Evolutionary conservation across 2,888 invertebrate genomes (phyloP).

Genomic region (Stenoptilia bipunctidactyla): DNA sequence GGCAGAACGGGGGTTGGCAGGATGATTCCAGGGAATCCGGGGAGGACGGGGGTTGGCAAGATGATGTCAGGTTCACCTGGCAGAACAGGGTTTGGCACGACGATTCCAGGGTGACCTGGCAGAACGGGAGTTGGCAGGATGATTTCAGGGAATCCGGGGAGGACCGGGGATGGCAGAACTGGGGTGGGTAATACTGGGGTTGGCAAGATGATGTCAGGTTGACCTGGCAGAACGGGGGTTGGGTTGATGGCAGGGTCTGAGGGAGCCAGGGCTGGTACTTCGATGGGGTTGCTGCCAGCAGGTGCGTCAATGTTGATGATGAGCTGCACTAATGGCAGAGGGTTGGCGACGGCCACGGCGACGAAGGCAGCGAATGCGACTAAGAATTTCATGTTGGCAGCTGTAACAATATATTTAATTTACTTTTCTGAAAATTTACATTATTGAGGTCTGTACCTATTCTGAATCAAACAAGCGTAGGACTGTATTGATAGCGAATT

Average conservation of each 20-base stretch:
- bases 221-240: not conserved
- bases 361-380: slow-evolving; percentile 29
- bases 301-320: slow-evolving; percentile 33
- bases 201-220: slow-evolving; percentile 3
- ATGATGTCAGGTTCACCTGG: slow-evolving; percentile 4
- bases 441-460: too few relatives aligned
- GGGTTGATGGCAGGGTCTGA: too few relatives aligned
- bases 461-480: too few relatives aligned
- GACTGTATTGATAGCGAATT: too few relatives aligned
- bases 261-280: not conserved
- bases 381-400: slow-evolving; percentile 30
- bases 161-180: slow-evolving; percentile 2
- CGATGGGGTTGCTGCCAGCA: not conserved
- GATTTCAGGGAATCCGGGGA: slow-evolving; percentile 4
- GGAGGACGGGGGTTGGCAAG: too few relatives aligned
- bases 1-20: not conserved
- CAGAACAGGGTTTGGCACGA: slow-evolving; percentile 1
- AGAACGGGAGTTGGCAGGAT: slow-evolving; percentile 5
- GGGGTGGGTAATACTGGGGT: slow-evolving; percentile 6
- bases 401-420: too few relatives aligned
- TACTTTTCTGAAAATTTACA: too few relatives aligned
- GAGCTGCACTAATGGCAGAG: slow-evolving; percentile 34
- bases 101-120: slow-evolving; percentile 3
- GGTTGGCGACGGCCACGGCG: slow-evolving; percentile 33
- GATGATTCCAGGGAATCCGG: too few relatives aligned